Conservation (phyloP, 1,140 invertebrate genomes). For the Linepithema humile region DNA sequence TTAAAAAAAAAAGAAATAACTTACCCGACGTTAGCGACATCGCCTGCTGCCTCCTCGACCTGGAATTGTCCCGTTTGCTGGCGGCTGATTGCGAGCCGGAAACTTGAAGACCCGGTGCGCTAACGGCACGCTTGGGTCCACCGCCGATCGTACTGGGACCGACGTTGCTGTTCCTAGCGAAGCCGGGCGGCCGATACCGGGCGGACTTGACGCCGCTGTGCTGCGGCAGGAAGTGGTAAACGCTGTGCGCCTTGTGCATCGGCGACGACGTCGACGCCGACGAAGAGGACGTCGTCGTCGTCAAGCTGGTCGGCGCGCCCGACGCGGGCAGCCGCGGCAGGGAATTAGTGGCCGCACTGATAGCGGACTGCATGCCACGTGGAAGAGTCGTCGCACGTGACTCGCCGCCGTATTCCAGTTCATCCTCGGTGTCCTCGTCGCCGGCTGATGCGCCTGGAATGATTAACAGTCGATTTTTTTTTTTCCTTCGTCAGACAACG, state of each 20-base stretch:
- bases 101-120: conserved; percentile 89
- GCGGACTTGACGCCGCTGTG: conserved; percentile 91
- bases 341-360: conserved; percentile 89
- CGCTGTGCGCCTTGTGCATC: conserved; percentile 89
- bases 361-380: conserved; percentile 86
- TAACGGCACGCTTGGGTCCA: conserved; percentile 88
- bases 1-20: conserved; percentile 67
- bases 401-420: conserved; percentile 82
- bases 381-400: conserved; percentile 87
- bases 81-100: conserved; percentile 75
- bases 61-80: conserved; percentile 75
- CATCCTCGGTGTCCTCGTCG: conserved; percentile 88
- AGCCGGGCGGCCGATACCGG: conserved; percentile 93
- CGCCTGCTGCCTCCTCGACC: conserved; percentile 78
- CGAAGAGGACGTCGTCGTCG: conserved; percentile 76
- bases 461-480: neutral
- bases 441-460: conserved; percentile 84
- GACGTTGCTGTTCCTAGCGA: conserved; percentile 82
- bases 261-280: conserved; percentile 80
- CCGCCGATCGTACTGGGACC: conserved; percentile 77
- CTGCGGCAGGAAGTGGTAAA: conserved; percentile 86
- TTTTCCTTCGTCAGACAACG: neutral
- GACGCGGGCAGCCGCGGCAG: conserved; percentile 89
- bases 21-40: conserved; percentile 85
- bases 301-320: conserved; percentile 81